Base-by-base conservation (phyloP, 2,888 invertebrate species). In the Teleiodes luculella region DNA sequence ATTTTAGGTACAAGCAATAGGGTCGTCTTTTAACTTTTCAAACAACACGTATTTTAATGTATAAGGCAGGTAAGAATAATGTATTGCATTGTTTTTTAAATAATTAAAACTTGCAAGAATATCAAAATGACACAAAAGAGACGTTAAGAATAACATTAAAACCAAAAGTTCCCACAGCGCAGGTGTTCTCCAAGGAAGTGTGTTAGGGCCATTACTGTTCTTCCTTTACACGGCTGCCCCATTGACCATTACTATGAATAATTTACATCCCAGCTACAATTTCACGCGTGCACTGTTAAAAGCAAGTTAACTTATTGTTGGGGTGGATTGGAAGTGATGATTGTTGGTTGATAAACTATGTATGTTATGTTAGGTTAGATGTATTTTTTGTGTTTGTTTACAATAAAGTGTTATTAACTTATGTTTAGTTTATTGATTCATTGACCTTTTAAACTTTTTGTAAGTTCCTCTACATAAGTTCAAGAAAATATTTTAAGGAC, bases 171-270 rank as follows among this genome's bases (percentile, higher is more conserved):
- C 16, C 51, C 45, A 45, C 39, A 28, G 0, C 54, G 37, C 54
- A 55, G 54, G 54, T 55, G 54, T 11, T n/a, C 10, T 4, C 28
- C 20, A 48, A 48, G 48, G 48, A 48, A 48, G 35, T 5, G n/a
- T 8, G 11, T 13, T 48, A 10, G 35, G 48, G n/a, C 35, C 48
- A 48, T 48, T 48, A 48, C 8, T 53, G 47, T 53, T 47, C 53
- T 8, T 37, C 24, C 8, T 35, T 18, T 13, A 37, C 54, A 39
- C 14, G 39, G 4, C 16, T 2, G 39, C 20, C 16, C 16, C 7
- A 30, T 16, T 47, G 49, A 49, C 54, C 54, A 54, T 54, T 54
- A 54, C 35, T 11, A 20, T 54, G 35, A 54, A 54, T 54, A 28
- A 54, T 49, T 54, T 24, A 54, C 33, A 24, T n/a, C n/a, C 48